Conservation (phyloP, 2,797 vertebrate species). For the Semaprochilodus insignis region DNA sequence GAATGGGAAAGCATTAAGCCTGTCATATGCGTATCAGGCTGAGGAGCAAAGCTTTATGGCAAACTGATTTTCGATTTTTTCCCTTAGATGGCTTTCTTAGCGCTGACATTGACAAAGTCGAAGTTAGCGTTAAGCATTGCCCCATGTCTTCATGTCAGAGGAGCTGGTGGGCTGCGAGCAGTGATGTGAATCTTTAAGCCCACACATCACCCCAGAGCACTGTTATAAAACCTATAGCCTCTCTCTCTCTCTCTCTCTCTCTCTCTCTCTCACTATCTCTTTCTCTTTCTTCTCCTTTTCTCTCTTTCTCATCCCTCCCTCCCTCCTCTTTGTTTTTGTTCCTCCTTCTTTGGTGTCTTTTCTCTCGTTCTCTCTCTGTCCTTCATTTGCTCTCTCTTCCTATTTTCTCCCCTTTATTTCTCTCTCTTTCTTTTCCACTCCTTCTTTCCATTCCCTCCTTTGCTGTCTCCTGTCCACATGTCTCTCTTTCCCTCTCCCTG, state of each 20-base stretch:
- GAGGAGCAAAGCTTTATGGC: conserved; percentile 11
- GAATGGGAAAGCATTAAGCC: not conserved
- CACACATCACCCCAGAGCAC: not conserved
- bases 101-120: conserved; percentile 63
- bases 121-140: conserved; percentile 56
- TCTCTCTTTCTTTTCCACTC: not conserved
- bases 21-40: conserved; percentile 22
- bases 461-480: not conserved
- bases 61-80: conserved; percentile 26
- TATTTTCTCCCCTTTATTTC: not conserved
- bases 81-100: conserved; percentile 27
- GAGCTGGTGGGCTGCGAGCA: conserved; percentile 69
- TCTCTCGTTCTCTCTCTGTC: not conserved
- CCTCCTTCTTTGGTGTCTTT: not conserved
- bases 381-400: not conserved
- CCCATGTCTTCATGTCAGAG: conserved; percentile 63
- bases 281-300: not conserved
- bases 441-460: not conserved
- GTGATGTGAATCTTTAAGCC: conserved; percentile 64
- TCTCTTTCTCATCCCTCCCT: no score
- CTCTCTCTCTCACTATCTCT: no score
- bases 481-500: no score
- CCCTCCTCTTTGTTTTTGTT: not conserved
- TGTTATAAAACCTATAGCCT: not conserved
- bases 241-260: not conserved